phyloP scores from a whole-genome alignment of 2,797 vertebrate genomes.

The Rhabdomys pumilio region DNA sequence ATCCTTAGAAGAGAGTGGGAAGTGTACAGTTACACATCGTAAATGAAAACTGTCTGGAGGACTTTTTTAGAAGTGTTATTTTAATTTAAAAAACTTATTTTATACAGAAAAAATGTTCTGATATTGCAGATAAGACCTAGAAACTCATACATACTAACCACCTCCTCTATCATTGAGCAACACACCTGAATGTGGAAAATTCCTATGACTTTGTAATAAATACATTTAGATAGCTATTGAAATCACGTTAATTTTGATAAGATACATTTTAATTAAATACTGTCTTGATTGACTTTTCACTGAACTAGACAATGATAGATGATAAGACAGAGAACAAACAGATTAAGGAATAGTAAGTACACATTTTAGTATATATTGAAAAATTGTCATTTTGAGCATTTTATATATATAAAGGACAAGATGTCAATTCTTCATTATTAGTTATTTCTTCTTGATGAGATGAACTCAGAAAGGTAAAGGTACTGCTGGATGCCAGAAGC shows the following conservation, averaged over 20 bases:
- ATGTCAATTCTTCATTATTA: background rate
- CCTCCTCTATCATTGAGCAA: background rate
- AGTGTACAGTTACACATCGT: background rate
- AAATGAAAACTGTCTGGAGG: background rate
- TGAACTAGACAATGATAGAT: slow-evolving; percentile 11
- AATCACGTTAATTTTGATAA: background rate
- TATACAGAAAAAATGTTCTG: background rate
- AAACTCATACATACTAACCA: background rate
- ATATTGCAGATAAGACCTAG: background rate
- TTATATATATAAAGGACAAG: background rate
- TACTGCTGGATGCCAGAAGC: background rate
- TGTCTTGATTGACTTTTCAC: slow-evolving; percentile 22
- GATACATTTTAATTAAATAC: slow-evolving; percentile 34
- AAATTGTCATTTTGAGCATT: slow-evolving; percentile 49
- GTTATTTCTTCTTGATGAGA: slow-evolving; percentile 4
- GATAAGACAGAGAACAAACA: background rate
- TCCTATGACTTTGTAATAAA: background rate
- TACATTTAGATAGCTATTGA: slow-evolving; percentile 11
- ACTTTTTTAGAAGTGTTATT: background rate
- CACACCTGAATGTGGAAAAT: background rate
- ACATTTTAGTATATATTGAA: slow-evolving; percentile 7
- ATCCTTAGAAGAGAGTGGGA: background rate
- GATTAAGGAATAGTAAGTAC: background rate
- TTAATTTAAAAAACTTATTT: background rate
- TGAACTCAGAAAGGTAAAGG: background rate